These are phyloP conservation scores for Fulica atra DNA, from an alignment of 2,113 vertebrate species.

Conservation along the genomic window DNA sequence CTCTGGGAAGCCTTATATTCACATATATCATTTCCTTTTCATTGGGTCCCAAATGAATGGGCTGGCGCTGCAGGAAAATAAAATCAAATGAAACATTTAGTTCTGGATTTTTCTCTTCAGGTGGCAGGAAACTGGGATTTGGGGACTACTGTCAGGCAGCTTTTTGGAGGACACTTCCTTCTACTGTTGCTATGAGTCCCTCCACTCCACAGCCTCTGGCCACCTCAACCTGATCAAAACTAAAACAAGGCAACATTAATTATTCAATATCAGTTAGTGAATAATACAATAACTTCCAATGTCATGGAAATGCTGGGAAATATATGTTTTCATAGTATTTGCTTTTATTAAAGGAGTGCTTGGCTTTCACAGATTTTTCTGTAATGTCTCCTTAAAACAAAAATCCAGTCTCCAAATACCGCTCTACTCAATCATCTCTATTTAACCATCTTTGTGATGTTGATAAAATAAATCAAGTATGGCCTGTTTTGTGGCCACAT, in stretches of 20 bases:
- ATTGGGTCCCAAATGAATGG: neutral
- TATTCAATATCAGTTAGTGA: neutral
- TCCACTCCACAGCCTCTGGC: neutral
- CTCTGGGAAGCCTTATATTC: neutral
- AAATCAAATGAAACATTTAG: slow-evolving; percentile 1
- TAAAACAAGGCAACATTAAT: neutral
- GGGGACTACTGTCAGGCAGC: neutral
- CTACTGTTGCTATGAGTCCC: neutral
- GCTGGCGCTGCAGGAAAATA: neutral
- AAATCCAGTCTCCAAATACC: neutral
- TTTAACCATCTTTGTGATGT: neutral
- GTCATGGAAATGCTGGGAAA: neutral
- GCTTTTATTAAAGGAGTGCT: neutral
- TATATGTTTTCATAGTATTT: slow-evolving; percentile 5
- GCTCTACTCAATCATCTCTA: neutral
- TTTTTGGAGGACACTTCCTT: neutral
- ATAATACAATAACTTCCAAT: slow-evolving; percentile 21
- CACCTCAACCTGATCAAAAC: neutral
- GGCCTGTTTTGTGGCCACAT: neutral
- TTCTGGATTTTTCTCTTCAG: neutral
- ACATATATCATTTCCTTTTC: neutral
- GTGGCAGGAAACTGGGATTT: neutral
- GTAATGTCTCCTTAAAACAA: neutral
- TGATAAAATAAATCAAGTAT: neutral
- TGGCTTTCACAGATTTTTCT: neutral